A percentile compares a stretch with the other conserved stretches of the same genome.
Conservation (phyloP, 2,888 invertebrate species). For the Colletes collaris region DNA sequence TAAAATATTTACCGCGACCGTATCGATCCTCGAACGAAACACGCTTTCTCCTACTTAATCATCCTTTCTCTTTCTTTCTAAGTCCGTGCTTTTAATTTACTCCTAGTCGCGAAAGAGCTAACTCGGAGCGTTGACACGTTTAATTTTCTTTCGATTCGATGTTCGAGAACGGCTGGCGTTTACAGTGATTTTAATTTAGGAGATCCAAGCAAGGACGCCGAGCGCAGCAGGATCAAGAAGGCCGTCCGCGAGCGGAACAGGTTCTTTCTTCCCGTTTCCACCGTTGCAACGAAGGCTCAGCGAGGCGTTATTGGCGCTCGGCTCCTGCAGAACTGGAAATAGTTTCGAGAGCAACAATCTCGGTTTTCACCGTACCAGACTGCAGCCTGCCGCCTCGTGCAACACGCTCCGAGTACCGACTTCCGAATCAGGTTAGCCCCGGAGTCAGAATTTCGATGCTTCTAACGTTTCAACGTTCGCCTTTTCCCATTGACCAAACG, state of each 20-base stretch:
- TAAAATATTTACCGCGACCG: too few species aligned
- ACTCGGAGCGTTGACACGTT: background rate
- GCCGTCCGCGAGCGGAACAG: slow-evolving; percentile 86
- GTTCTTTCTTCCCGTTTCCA: slow-evolving; percentile 83
- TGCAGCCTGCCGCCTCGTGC: slow-evolving; percentile 87
- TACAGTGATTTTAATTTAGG: slow-evolving; percentile 77
- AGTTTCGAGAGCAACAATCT: slow-evolving; percentile 77
- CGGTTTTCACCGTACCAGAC: slow-evolving; percentile 83
- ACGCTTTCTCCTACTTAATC: too few species aligned
- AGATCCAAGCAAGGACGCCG: slow-evolving; percentile 91
- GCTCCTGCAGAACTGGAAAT: slow-evolving; percentile 72
- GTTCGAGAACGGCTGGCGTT: background rate
- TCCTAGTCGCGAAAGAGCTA: too few species aligned
- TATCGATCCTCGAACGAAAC: too few species aligned
- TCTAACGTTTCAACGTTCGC: background rate
- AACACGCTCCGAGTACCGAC: slow-evolving; percentile 88
- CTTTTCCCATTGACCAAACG: background rate
- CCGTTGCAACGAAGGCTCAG: slow-evolving; percentile 85
- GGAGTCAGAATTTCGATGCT: background rate
- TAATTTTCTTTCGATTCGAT: background rate
- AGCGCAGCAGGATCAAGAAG: slow-evolving; percentile 90
- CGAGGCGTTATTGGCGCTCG: slow-evolving; percentile 84
- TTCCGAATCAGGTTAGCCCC: slow-evolving; percentile 77
- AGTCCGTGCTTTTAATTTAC: too few species aligned
- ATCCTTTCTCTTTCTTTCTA: too few species aligned